Evolutionary conservation across 2,113 vertebrate genomes (phyloP).

Genomic region (Etheostoma spectabile): DNA sequence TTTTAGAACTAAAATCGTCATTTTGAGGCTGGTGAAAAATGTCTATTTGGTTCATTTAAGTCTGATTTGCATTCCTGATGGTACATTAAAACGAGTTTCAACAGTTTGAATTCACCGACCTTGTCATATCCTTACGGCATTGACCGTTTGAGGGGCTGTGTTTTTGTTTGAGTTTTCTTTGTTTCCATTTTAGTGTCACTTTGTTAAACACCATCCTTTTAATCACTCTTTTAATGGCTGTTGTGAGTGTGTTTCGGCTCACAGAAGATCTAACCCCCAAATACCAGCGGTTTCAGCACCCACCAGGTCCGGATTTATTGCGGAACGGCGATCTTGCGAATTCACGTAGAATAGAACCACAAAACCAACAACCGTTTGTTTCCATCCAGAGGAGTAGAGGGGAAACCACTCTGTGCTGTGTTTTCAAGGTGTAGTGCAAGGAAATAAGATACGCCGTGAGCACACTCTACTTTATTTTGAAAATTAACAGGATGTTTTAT

Average conservation of each 20-base stretch:
- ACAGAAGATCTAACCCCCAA: background rate
- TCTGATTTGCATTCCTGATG: background rate
- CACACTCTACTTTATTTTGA: no score
- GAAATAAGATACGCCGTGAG: no score
- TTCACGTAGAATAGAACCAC: no score
- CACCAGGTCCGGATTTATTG: no score
- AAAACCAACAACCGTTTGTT: no score
- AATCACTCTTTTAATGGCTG: background rate
- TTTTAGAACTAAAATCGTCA: background rate
- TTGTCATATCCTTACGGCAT: background rate
- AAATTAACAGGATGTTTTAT: no score
- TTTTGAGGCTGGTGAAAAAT: background rate
- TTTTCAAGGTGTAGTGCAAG: no score
- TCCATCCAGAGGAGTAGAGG: no score
- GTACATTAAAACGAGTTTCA: background rate
- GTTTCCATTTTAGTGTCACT: background rate
- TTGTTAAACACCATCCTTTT: background rate
- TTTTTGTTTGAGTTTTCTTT: background rate
- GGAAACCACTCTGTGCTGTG: no score
- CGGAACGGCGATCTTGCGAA: no score
- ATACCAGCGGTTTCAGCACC: no score
- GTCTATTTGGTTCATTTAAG: background rate
- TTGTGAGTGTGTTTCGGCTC: background rate
- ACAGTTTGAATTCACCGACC: background rate
- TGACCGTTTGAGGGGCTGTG: background rate